These are phyloP conservation scores for Passerina amoena DNA, from an alignment of 2,113 vertebrate genomes.

Conservation along the genomic window DNA sequence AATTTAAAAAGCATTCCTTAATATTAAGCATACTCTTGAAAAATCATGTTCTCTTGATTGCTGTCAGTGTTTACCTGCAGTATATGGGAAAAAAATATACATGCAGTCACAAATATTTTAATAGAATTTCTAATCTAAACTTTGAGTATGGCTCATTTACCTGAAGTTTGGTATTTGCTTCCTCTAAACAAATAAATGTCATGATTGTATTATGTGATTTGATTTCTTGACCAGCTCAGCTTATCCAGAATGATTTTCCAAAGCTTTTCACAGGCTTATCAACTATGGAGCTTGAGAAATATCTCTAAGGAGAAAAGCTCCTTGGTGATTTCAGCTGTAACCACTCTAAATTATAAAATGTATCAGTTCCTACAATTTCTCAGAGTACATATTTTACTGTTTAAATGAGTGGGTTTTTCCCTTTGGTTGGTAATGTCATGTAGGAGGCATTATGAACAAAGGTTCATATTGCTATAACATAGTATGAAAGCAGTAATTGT, in stretches of 20 bases:
- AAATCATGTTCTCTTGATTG: background rate
- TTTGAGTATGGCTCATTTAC: background rate
- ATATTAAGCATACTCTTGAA: background rate
- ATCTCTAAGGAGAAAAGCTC: background rate
- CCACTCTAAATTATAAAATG: conserved; percentile 27
- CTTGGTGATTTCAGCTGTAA: conserved; percentile 17
- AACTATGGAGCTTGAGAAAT: background rate
- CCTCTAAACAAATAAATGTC: background rate
- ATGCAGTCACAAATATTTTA: background rate
- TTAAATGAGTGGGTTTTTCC: conserved; percentile 26
- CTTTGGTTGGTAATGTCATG: conserved; percentile 1
- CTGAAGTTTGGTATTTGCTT: background rate
- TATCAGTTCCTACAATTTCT: conserved; percentile 34
- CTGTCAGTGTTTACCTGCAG: background rate
- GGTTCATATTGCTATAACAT: background rate
- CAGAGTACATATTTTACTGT: background rate
- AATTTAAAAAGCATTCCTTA: background rate
- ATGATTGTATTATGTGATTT: background rate
- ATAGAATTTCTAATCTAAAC: background rate
- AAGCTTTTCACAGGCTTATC: conserved; percentile 13
- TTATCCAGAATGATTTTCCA: background rate
- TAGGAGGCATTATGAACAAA: conserved; percentile 49
- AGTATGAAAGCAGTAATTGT: conserved; percentile 36
- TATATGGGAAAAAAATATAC: background rate
- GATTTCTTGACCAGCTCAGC: background rate